Evolutionary conservation across 1,140 invertebrate species (phyloP).

Genomic region (Muscidifurax raptorellus): DNA sequence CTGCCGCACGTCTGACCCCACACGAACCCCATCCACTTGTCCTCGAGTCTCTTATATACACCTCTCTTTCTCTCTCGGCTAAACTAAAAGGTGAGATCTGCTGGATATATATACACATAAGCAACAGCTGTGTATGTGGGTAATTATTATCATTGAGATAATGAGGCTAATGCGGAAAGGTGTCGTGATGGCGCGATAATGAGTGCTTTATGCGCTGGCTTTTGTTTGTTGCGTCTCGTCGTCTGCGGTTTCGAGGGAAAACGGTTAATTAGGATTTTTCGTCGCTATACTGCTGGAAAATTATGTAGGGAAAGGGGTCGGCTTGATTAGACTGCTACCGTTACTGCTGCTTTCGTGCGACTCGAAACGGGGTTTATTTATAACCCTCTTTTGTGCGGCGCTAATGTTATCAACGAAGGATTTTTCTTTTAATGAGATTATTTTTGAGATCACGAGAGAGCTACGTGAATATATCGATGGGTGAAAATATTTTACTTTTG

Average conservation of each 20-base stretch:
- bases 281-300: not conserved
- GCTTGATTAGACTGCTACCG: not conserved
- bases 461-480: not conserved
- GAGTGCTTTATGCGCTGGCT: not conserved
- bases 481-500: not conserved
- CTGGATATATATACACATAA: not conserved
- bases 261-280: not conserved
- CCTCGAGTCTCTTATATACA: not conserved
- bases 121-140: not conserved
- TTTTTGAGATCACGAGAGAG: not conserved
- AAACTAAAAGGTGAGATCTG: not conserved
- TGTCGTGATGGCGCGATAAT: not conserved
- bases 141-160: slow-evolving; percentile 23
- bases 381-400: not conserved
- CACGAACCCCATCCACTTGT: slow-evolving; percentile 27
- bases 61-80: not conserved
- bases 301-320: slow-evolving; percentile 12
- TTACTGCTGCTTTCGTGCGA: not conserved
- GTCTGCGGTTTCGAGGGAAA: not conserved
- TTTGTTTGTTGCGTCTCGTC: not conserved
- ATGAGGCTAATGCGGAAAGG: not conserved
- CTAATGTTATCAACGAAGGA: not conserved
- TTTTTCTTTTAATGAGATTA: not conserved
- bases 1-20: slow-evolving; percentile 1
- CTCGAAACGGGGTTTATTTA: not conserved